phyloP scores from a whole-genome alignment of 2,113 vertebrate genomes.

The Marmota flaviventris region DNA sequence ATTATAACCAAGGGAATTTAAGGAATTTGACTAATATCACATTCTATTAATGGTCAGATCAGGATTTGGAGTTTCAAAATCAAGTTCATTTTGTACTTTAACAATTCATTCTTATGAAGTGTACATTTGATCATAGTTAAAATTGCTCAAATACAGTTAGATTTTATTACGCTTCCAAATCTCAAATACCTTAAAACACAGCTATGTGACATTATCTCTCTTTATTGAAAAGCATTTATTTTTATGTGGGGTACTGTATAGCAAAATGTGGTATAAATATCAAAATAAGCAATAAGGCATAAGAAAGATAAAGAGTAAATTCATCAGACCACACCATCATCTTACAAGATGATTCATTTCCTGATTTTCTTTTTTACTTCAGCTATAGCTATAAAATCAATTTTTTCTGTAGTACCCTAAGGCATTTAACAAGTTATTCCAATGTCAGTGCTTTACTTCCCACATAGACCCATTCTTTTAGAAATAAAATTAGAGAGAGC shows the following conservation, averaged over 20 bases:
- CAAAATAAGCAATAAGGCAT: conserved; percentile 12
- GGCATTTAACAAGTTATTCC: conserved; percentile 46
- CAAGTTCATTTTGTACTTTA: background rate
- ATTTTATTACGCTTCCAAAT: background rate
- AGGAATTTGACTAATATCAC: background rate
- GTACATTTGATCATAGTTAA: background rate
- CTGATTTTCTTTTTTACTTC: conserved; percentile 56
- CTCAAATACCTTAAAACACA: background rate
- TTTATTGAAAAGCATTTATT: background rate
- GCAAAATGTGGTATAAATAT: background rate
- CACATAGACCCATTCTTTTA: conserved; percentile 46
- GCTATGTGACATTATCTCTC: background rate
- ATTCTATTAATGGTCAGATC: background rate
- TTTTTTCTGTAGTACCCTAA: conserved; percentile 15
- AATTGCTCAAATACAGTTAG: background rate
- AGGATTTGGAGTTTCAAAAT: background rate
- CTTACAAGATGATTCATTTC: conserved; percentile 60
- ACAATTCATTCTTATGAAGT: background rate
- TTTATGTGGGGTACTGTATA: background rate
- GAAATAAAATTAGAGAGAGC: conserved; percentile 73
- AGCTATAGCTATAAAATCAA: background rate
- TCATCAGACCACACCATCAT: background rate
- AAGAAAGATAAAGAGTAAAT: conserved; percentile 5
- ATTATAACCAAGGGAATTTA: background rate
- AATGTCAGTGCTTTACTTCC: conserved; percentile 45